A percentile compares a stretch with the other conserved stretches of the same genome.
Evolutionary conservation across 2,113 vertebrate species (phyloP).

Genomic region (Takifugu flavidus): DNA sequence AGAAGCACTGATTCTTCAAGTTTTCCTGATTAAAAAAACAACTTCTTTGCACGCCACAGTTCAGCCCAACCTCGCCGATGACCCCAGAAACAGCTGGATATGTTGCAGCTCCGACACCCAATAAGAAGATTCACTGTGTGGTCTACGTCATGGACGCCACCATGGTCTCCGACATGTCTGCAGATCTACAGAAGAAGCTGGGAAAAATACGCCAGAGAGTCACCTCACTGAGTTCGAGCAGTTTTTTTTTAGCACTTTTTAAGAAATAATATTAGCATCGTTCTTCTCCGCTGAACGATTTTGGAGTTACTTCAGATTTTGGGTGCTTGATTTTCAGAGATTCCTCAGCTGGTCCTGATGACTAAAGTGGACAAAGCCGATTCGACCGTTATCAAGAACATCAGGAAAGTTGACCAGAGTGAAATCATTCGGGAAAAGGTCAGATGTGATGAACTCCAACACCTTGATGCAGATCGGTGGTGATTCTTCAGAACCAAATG

Average conservation of each 20-base stretch:
- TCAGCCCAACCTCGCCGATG: no score
- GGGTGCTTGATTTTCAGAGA: background rate
- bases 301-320: no score
- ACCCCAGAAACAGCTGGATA: no score
- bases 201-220: conserved; percentile 41
- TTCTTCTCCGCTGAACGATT: no score
- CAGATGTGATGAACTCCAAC: no score
- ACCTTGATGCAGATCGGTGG: conserved; percentile 4
- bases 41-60: no score
- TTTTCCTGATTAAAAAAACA: no score
- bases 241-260: no score
- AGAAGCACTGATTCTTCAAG: no score
- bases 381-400: conserved; percentile 18
- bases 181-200: conserved; percentile 65
- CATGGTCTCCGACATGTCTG: conserved; percentile 61
- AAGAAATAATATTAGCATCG: no score
- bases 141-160: conserved; percentile 47
- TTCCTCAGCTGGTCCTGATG: conserved; percentile 48
- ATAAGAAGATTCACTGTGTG: conserved; percentile 47
- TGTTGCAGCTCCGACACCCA: no score
- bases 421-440: conserved; percentile 21
- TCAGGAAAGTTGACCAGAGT: conserved; percentile 35
- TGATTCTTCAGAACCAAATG: background rate
- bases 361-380: conserved; percentile 47
- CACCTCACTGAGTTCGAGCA: no score